Base-by-base conservation (phyloP, 2,797 vertebrate genomes). In the Arremon brunneinucha region DNA sequence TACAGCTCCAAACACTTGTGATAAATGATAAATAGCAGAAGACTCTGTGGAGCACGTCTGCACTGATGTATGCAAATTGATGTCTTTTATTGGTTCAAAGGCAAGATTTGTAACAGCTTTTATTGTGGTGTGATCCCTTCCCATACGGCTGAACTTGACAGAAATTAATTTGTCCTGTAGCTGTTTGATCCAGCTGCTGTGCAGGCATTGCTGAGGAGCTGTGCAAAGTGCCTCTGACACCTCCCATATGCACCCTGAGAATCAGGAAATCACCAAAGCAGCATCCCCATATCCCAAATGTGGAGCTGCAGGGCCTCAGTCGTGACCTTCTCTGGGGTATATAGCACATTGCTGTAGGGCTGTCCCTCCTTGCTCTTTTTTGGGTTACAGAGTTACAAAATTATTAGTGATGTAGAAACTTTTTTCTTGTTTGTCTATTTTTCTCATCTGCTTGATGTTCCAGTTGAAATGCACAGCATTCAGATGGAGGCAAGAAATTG, bases 101-200 rank as follows among this genome's bases (percentile, higher is more conserved):
- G 35, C 65, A 83, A 63, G 68, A 83, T 80, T 92, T 92, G n/a
- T 81, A 92, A 53, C 60, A 82, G 93, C 72, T 96, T 85, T 92
- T 91, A 46, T 82, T 93, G 34, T 32, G 49, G 55, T 7, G 19
- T 65, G 77, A 87, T 74, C 65, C 79, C 47, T 67, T 84, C 67
- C 82, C 49, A 10, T 87, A 53, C 2, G 4, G 83, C 91, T 68
- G 62, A 86, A 87, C 83, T 94, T 78, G 46, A 93, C 77, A 93
- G 84, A 96, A 91, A 95, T 94, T 67, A 67, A 82, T 94, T 93
- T 95, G 88, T 95, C 87, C 94, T 90, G 74, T 60, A 94, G 62
- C 60, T 28, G 46, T 95, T 91, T 94, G 80, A 91, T 96, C 57
- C 91, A 84, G 84, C 77, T 91, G 82, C 67, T 95, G 60, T 91